Evolutionary conservation across 1,140 invertebrate genomes (phyloP), one percentile per base, ranked within the genome.

Genomic region (Ceratina japonica): DNA sequence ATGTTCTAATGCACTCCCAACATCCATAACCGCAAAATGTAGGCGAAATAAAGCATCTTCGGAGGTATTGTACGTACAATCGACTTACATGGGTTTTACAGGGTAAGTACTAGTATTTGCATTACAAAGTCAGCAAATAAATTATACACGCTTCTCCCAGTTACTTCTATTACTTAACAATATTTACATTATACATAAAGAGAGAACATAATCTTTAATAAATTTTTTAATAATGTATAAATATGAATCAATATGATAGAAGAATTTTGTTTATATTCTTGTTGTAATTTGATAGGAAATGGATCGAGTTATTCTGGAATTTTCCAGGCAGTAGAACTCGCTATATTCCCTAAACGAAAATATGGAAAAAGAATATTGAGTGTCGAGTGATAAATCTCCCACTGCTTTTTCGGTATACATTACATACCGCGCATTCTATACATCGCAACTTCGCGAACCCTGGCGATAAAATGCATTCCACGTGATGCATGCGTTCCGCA

Each of bases 401-500:
- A 31, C 31, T 44, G 54, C 8, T 24, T 59, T 59, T 71, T 44
- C 27, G 10, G 27, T 7, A 59, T 44, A 44, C 31, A 18, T 71
- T 71, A 59, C 44, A 18, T 10, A 16, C 22, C 27, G 18, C 3
- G 8, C 58, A 37, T 31, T 31, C 27, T 31, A 31, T 31, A 58
- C 31, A 5, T n/a, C 20, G 54, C 69, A n/a, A 71, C 69, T 71
- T 58, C n/a, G 15, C 37, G 69, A 10, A 71, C 20, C 54, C 44
- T 13, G 37, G 58, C 69, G 69, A 59, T 16, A 71, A 71, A 71
- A 54, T 71, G 54, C 20, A 71, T 71, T 7, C 31, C 52, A n/a
- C 15, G n/a, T 44, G 31, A 71, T 59, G 69, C 18, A 24, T 18
- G 13, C 22, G 27, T 71, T 58, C 13, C 54, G 54, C 52, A 12